Base-by-base conservation (phyloP, 92 coral and sea anemone genomes). In the Heteractis magnifica region DNA sequence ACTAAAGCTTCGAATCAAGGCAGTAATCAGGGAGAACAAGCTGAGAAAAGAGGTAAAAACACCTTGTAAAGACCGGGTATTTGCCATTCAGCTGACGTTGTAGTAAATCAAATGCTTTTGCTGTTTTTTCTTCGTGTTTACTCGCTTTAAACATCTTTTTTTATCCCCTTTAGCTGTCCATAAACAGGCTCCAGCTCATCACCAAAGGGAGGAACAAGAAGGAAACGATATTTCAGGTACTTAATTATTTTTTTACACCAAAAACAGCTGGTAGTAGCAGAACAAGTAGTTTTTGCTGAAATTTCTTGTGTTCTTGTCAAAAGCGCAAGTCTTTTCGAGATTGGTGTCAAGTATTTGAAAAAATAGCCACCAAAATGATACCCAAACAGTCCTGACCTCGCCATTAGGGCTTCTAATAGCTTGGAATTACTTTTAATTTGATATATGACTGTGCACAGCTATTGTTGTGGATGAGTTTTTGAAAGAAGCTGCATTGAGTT, bases 21-120 rank as follows among this genome's bases (percentile, higher is more conserved):
- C 18, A 15, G 11, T 10, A 49, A 51, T 73, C 51, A 18, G 14
- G 48, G 4, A 11, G 77, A 6, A 81, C 1, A 4, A 12, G 65
- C 19, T 49, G 76, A 49, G 13, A 8, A 71, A 7, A 10, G 3
- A 81, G 85, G 83, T 59, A 79, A 79, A 58, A 58, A 58, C 15
- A 58, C 15, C 64, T 58, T 5, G 15, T 12, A 58, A 13, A n/a
- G 15, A 10, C 64, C 16, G n/a, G 64, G 64, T 12, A 58, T 58
- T 58, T 58, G 44, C 44, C 64, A 58, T 58, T 58, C 64, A 58
- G 15, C 64, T 12, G 64, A 58, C 64, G 16, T 58, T 58, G 13
- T 34, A 34, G 44, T 1, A 6, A 58, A 58, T 11, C 64, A 13
- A 34, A 34, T 58, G 64, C 5, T 58, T 58, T 9, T 58, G 19